These are phyloP conservation scores for Ondatra zibethicus DNA, from an alignment of 2,113 vertebrate species.

Conservation along the genomic window DNA sequence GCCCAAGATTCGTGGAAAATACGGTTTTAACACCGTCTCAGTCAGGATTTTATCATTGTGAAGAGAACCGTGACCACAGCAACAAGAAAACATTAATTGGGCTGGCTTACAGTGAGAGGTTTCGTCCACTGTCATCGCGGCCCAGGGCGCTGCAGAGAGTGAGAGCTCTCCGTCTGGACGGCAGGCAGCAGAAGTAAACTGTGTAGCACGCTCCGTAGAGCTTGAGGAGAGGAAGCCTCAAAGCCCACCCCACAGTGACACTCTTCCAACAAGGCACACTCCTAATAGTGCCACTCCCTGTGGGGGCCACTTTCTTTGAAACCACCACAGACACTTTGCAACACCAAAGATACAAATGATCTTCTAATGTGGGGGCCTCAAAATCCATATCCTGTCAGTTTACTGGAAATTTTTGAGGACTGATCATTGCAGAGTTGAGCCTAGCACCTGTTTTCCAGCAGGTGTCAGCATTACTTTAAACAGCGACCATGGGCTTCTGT, in stretches of 20 bases:
- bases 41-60: neutral
- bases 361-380: neutral
- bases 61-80: neutral
- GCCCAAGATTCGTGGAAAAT: neutral
- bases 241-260: neutral
- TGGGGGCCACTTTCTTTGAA: neutral
- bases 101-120: neutral
- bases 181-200: neutral
- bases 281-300: neutral
- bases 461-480: slow-evolving; percentile 71
- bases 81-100: neutral
- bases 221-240: neutral
- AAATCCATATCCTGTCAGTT: neutral
- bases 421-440: slow-evolving; percentile 46
- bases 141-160: neutral
- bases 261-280: neutral
- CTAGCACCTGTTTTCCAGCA: slow-evolving; percentile 60
- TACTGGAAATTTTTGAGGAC: slow-evolving; percentile 26
- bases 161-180: neutral
- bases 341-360: neutral
- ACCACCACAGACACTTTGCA: neutral
- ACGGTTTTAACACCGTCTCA: neutral
- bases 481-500: neutral
- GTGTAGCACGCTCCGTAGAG: neutral
- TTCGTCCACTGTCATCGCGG: neutral